Conservation (phyloP, 2,888 invertebrate genomes). For the Cerastoderma edule region DNA sequence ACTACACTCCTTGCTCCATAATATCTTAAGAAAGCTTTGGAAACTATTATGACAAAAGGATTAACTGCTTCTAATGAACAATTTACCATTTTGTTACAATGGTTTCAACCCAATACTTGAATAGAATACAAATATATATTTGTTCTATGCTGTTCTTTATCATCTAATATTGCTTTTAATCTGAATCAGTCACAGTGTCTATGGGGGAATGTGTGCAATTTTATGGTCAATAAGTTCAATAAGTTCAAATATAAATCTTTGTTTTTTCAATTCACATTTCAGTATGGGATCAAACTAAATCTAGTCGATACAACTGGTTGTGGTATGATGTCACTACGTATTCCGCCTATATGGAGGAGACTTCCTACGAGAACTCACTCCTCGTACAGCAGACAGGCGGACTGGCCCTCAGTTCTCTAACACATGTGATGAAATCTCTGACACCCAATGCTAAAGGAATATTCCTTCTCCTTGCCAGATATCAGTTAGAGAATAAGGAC, state of each 20-base stretch:
- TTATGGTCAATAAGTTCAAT: not conserved
- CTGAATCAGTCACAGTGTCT: not conserved
- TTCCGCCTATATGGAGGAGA: conserved; percentile 91
- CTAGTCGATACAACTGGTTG: conserved; percentile 93
- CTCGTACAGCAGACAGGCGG: conserved; percentile 89
- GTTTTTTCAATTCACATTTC: conserved; percentile 65
- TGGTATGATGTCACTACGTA: conserved; percentile 97
- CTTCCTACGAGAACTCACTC: conserved; percentile 88
- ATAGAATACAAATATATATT: not conserved
- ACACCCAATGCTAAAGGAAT: conserved; percentile 90
- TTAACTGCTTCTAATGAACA: not conserved
- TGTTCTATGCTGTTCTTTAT: too few relatives aligned
- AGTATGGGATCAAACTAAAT: conserved; percentile 96
- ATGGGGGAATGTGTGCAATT: not conserved
- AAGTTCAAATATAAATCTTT: not conserved
- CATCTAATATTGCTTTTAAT: not conserved
- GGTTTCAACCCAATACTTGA: not conserved
- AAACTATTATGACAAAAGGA: not conserved
- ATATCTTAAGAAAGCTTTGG: too few relatives aligned
- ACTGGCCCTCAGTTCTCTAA: conserved; percentile 90
- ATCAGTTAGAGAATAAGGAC: conserved; percentile 91
- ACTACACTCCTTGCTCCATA: too few relatives aligned
- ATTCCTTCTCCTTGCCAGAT: conserved; percentile 91
- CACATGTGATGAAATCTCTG: conserved; percentile 94
- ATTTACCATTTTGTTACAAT: not conserved